phyloP scores from a whole-genome alignment of 2,888 invertebrate genomes.

The Deroplatys truncata region DNA sequence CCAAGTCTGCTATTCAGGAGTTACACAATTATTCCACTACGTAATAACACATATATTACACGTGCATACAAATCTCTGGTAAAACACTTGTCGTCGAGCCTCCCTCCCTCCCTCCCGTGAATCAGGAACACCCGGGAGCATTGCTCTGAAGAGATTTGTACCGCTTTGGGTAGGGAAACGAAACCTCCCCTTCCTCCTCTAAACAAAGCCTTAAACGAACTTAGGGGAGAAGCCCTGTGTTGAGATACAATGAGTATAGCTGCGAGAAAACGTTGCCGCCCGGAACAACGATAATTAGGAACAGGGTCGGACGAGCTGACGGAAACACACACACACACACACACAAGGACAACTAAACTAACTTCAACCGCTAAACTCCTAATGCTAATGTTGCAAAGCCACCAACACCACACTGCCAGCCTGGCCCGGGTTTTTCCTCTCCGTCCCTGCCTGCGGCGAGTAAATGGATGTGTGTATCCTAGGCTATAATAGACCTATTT shows the following conservation, averaged over 20 bases:
- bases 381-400: not conserved
- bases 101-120: no score
- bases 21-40: no score
- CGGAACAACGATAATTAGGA: not conserved
- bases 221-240: not conserved
- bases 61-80: not conserved
- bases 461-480: no score
- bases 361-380: not conserved
- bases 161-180: no score
- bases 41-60: not conserved
- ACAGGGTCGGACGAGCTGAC: not conserved
- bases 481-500: no score
- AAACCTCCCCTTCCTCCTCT: not conserved
- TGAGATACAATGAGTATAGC: not conserved
- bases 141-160: no score
- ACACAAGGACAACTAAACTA: not conserved
- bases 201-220: not conserved
- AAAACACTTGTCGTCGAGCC: no score
- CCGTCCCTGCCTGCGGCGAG: no score
- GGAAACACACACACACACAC: not conserved
- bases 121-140: no score
- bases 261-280: no score
- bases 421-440: no score
- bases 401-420: not conserved
- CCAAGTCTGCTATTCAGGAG: no score